These are phyloP conservation scores for Carpatolechia fugitivella DNA, from an alignment of 2,888 invertebrate genomes.

Conservation along the genomic window DNA sequence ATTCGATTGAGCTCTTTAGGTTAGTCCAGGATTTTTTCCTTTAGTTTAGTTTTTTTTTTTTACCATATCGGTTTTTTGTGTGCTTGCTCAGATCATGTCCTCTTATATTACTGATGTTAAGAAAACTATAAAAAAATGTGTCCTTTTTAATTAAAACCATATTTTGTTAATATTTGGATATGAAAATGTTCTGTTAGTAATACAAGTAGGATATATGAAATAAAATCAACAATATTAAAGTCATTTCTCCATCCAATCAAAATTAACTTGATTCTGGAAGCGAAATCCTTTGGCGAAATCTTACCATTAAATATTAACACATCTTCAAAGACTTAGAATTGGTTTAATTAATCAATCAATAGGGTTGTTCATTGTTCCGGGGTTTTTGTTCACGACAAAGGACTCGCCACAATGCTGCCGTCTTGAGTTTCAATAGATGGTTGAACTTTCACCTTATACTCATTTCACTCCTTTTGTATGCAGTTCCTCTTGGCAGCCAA, in stretches of 20 bases:
- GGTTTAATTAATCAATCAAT: slow-evolving; percentile 69
- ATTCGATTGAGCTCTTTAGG: background rate
- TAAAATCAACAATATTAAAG: too few species aligned
- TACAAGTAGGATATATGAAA: too few species aligned
- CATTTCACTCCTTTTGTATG: slow-evolving; percentile 42
- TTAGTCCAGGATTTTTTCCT: background rate
- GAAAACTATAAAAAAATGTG: too few species aligned
- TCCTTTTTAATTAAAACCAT: too few species aligned
- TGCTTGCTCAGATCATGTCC: background rate
- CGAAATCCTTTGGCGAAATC: slow-evolving; percentile 8
- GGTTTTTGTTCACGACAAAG: slow-evolving; percentile 61
- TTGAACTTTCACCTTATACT: slow-evolving; percentile 55
- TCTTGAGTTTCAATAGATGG: slow-evolving; percentile 36
- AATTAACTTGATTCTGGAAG: background rate
- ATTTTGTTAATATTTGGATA: too few species aligned
- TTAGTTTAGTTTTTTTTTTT: background rate
- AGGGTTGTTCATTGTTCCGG: slow-evolving; percentile 48
- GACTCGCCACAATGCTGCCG: slow-evolving; percentile 44
- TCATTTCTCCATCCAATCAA: background rate
- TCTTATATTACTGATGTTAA: too few species aligned
- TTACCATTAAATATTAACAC: slow-evolving; percentile 35
- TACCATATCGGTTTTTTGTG: background rate
- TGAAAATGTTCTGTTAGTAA: too few species aligned
- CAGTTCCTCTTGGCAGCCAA: slow-evolving; percentile 29
- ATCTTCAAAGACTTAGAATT: slow-evolving; percentile 30